Conservation (phyloP, 2,797 vertebrate species). For the Coregonus ussuriensis region DNA sequence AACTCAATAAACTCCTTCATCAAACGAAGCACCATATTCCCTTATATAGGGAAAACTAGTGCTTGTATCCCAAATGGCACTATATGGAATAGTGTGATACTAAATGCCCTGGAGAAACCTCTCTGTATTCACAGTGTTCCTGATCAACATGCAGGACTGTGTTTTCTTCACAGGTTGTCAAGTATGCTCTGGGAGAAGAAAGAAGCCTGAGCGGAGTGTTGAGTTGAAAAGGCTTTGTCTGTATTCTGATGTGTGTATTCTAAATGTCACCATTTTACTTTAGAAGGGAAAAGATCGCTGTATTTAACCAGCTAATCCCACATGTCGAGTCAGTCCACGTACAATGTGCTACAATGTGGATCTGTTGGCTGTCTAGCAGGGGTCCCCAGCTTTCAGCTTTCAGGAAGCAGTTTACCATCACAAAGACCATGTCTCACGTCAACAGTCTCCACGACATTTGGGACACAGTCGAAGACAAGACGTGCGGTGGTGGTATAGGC, state of each 20-base stretch:
- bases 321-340: constrained; percentile 75
- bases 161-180: constrained; percentile 57
- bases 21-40: not conserved
- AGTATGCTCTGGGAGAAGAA: constrained; percentile 48
- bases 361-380: constrained; percentile 64
- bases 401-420: constrained; percentile 73
- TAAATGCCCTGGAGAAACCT: constrained; percentile 34
- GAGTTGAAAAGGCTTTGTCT: constrained; percentile 52
- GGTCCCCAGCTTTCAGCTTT: constrained; percentile 59
- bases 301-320: constrained; percentile 76
- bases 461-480: constrained; percentile 46
- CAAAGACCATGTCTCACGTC: constrained; percentile 70
- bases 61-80: too few relatives aligned
- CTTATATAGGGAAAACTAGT: too few relatives aligned
- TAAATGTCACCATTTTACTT: constrained; percentile 70
- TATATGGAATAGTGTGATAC: constrained; percentile 17
- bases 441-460: constrained; percentile 29
- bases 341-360: constrained; percentile 55
- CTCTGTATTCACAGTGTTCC: constrained; percentile 18
- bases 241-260: constrained; percentile 49
- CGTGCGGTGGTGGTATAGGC: constrained; percentile 68
- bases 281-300: constrained; percentile 60
- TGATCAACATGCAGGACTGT: constrained; percentile 56
- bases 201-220: constrained; percentile 44
- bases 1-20: not conserved